Percentiles rank a stretch among this genome's conserved stretches.
phyloP scores from a whole-genome alignment of 2,113 vertebrate species.

The Python bivittatus region DNA sequence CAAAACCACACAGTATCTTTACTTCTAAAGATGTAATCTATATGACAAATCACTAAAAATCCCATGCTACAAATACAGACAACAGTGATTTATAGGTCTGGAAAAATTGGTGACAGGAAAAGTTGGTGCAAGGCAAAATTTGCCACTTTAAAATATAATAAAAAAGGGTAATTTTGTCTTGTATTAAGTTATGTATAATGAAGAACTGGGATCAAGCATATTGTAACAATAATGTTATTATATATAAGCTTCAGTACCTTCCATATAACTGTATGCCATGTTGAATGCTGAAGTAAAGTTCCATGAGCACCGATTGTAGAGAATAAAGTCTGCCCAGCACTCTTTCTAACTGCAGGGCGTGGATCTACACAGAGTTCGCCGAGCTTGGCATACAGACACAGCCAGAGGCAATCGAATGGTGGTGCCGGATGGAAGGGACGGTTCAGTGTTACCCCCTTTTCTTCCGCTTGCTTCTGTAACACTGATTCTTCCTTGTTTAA shows the following conservation, averaged over 20 bases:
- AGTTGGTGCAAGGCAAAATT: not conserved
- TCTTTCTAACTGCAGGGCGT: slow-evolving; percentile 94
- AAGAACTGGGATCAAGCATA: not conserved
- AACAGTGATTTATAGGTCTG: not conserved
- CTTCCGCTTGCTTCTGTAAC: slow-evolving; percentile 89
- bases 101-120: not conserved
- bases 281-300: slow-evolving; percentile 92
- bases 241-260: slow-evolving; percentile 75
- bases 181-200: not conserved
- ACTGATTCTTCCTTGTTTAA: slow-evolving; percentile 88
- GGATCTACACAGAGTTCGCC: slow-evolving; percentile 96
- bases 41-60: not conserved
- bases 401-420: slow-evolving; percentile 96
- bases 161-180: not conserved
- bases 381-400: slow-evolving; percentile 94
- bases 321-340: slow-evolving; percentile 94
- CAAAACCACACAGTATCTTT: not conserved
- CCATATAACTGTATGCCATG: slow-evolving; percentile 97
- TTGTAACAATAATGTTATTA: not conserved
- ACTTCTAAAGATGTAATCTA: not conserved
- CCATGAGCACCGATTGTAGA: slow-evolving; percentile 97
- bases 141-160: not conserved
- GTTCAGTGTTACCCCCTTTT: slow-evolving; percentile 87
- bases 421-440: slow-evolving; percentile 95
- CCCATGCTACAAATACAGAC: not conserved